Conservation (phyloP, 2,113 vertebrate species). For the Misgurnus mizolepis region DNA sequence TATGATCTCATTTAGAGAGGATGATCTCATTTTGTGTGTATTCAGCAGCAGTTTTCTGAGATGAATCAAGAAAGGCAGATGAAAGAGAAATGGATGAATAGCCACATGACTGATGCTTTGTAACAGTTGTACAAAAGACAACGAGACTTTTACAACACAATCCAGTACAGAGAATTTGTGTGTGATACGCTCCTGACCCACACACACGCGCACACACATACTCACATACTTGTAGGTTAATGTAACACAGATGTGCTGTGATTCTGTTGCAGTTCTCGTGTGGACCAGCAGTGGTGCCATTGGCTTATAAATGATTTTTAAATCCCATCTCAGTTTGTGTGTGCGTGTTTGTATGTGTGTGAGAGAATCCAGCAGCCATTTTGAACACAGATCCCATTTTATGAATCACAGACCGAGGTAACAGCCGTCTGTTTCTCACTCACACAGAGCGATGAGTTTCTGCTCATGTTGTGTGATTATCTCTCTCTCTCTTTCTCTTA, state of each 20-base stretch:
- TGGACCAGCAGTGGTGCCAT: conserved; percentile 69
- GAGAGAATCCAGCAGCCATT: conserved; percentile 69
- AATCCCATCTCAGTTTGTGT: conserved; percentile 41
- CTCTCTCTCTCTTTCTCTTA: conserved; percentile 34
- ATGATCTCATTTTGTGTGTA: neutral
- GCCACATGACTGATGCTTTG: neutral
- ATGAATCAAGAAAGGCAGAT: conserved; percentile 2
- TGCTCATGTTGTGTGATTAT: neutral
- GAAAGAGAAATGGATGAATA: neutral
- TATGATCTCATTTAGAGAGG: no score
- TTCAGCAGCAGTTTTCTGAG: neutral
- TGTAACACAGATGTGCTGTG: conserved; percentile 37
- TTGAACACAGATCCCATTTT: conserved; percentile 78
- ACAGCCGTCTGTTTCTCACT: neutral
- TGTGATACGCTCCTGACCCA: neutral
- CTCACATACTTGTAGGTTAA: conserved; percentile 16
- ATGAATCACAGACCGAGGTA: conserved; percentile 65
- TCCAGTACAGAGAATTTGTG: conserved; percentile 5
- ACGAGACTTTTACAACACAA: conserved; percentile 7
- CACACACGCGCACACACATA: neutral
- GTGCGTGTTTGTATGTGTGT: conserved; percentile 4
- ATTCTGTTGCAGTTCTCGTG: conserved; percentile 41
- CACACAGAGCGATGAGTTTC: neutral
- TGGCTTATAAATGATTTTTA: conserved; percentile 65
- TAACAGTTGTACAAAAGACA: conserved; percentile 12